Base-by-base conservation (phyloP, 1,140 invertebrate species). In the Drosophila ironensis region DNA sequence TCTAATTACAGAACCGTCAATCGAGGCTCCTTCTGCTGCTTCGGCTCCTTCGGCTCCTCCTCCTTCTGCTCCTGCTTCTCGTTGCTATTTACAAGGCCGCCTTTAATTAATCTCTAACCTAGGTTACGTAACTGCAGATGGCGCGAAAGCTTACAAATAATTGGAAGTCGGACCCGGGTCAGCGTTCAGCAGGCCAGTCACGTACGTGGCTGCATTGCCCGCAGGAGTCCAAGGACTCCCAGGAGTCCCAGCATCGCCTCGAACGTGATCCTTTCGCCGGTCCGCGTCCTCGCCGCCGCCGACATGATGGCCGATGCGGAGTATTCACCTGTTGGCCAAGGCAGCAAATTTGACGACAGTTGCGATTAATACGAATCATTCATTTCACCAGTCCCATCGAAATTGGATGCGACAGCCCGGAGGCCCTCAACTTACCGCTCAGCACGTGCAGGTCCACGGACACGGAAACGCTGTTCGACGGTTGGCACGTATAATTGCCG, bases 271-370 rank as follows among this genome's bases (percentile, higher is more conserved):
- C 66, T 48, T 1, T 24, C 61, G 30, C 52, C 50, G 3, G 28
- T 41, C 9, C 38, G 46, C 42, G 56, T 63, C 59, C 66, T 68
- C 2, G 51, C 46, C 33, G 72, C 81, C 45, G 50, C 63, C 37
- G 88, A 90, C 80, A 88, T 90, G 60, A 90, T 90, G 48, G 88
- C 88, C 67, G 88, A 89, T 68, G 90, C 90, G 19, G 90, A 90
- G 63, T 91, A 90, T 77, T 91, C 90, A 70, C 90, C 90, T 91
- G 88, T 68, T 89, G 77, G 68, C 35, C 53, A 66, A 35, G 42
- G 35, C 35, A 40, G 30, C 14, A n/a, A 45, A 46, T 57, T 37
- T 27, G 69, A 47, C 35, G 71, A 87, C 81, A 81, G 63, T 75
- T 87, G 63, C 72, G 64, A 86, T 86, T 86, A 86, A 86, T 86